Base-by-base conservation (phyloP, 2,113 vertebrate species). In the Ptilonorhynchus violaceus region DNA sequence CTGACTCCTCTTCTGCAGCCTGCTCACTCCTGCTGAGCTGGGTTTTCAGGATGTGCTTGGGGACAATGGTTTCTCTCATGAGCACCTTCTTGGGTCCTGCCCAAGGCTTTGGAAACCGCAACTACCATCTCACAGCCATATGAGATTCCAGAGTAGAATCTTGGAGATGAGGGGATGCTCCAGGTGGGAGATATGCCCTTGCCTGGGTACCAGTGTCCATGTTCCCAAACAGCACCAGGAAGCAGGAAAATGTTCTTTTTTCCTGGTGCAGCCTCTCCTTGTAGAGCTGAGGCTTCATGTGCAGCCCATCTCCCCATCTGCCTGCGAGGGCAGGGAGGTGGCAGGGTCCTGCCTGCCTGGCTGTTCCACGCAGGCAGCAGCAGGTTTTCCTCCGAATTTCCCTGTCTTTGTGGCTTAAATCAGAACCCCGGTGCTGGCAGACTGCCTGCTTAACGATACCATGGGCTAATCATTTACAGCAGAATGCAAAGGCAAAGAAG, bases 401-500 rank as follows among this genome's bases (percentile, higher is more conserved):
- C 39, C 35, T 3, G 1, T 52, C 50, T 81, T 66, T 42, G 30
- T 82, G 88, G 33, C 78, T 95, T 59, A 64, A 88, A 88, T 76
- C 37, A 86, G 91, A 83, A 60, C 74, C 74, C 47, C 37, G 28
- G 42, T 80, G 72, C 95, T 93, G 91, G 83, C 92, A 95, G 52
- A 81, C 44, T 0, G 10, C 87, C 81, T 70, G 78, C 72, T 83
- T 35, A 80, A 46, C 0, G 16, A 55, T 55, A 75, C 88, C 69
- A 14, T 0, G 6, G 85, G 62, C 87, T 95, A 93, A 97, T 96
- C n/a, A 92, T 80, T 89, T 92, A 85, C 87, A 89, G 91, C 37
- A 68, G 58, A 78, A 94, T 55, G 89, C 73, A 68, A 78, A 88
- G 91, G 92, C 39, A 73, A 28, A 91, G 66, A 13, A 89, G 74